A percentile compares a stretch with the other conserved stretches of the same genome.
Evolutionary conservation across 2,888 invertebrate genomes (phyloP).

Genomic region (Tachina fera): DNA sequence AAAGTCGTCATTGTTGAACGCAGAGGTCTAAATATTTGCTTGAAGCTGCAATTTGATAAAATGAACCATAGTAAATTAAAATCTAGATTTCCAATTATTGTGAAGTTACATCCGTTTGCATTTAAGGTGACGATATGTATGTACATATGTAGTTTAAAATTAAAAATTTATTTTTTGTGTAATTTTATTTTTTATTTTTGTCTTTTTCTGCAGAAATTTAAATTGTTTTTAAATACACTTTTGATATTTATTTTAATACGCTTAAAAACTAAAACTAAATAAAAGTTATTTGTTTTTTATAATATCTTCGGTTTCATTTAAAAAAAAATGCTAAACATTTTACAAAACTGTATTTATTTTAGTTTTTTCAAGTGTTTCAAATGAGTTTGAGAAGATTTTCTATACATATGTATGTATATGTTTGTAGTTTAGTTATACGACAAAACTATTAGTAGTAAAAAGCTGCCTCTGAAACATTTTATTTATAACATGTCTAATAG

Average conservation of each 20-base stretch:
- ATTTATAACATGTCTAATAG: background rate
- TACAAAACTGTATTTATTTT: constrained; percentile 11
- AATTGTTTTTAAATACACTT: constrained; percentile 18
- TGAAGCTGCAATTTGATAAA: no score
- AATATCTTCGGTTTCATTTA: background rate
- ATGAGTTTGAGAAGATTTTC: constrained; percentile 34
- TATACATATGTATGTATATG: background rate
- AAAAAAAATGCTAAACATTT: constrained; percentile 16
- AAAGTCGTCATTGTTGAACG: no score
- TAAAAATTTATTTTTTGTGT: background rate
- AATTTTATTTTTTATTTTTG: background rate
- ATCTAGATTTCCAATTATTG: no score
- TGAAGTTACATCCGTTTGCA: no score
- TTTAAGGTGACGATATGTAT: no score
- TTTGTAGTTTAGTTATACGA: background rate
- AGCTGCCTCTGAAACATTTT: constrained; percentile 40
- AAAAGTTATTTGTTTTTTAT: constrained; percentile 29
- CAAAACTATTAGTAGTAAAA: constrained; percentile 21
- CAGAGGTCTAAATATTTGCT: no score
- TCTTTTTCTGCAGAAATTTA: no score
- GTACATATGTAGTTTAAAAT: no score
- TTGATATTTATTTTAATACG: constrained; percentile 33
- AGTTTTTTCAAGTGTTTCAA: constrained; percentile 1
- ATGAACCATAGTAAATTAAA: no score
- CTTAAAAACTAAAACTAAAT: constrained; percentile 49